phyloP scores from a whole-genome alignment of 1,140 invertebrate species.

The Trichomalopsis sarcophagae region DNA sequence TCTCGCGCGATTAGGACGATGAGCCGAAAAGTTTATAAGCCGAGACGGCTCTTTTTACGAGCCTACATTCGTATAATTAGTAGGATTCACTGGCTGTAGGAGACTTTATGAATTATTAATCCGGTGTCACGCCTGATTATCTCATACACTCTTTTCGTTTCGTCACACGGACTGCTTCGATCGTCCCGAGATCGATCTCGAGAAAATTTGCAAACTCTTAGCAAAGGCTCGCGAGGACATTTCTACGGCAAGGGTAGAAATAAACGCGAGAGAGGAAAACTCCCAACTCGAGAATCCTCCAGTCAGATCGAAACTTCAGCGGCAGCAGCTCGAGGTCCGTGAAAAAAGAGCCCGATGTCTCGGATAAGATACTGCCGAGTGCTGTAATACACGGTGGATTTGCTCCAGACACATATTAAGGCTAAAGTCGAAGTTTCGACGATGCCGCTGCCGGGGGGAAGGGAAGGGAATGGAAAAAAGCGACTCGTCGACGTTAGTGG shows the following conservation, averaged over 20 bases:
- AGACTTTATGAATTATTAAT: no score
- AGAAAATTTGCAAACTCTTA: not conserved
- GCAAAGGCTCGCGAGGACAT: not conserved
- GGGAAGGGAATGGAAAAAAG: not conserved
- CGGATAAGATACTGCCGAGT: slow-evolving; percentile 7
- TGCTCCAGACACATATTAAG: slow-evolving; percentile 21
- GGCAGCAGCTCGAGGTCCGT: not conserved
- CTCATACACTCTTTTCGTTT: no score
- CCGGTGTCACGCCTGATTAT: no score
- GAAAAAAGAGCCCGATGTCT: not conserved
- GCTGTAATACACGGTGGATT: slow-evolving; percentile 28
- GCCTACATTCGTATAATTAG: not conserved
- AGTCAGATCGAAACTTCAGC: slow-evolving; percentile 22
- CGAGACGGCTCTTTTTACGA: not conserved
- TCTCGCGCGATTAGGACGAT: not conserved
- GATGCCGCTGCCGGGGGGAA: not conserved
- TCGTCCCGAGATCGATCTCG: not conserved
- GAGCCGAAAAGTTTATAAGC: not conserved
- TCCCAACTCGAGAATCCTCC: not conserved
- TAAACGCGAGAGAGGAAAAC: not conserved
- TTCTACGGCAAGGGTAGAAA: not conserved
- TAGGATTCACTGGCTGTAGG: not conserved
- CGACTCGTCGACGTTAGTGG: not conserved
- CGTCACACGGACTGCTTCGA: no score
- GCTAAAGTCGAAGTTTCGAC: slow-evolving; percentile 3